Evolutionary conservation across 2,888 invertebrate species (phyloP).

Genomic region (Scaptomyza reducta): DNA sequence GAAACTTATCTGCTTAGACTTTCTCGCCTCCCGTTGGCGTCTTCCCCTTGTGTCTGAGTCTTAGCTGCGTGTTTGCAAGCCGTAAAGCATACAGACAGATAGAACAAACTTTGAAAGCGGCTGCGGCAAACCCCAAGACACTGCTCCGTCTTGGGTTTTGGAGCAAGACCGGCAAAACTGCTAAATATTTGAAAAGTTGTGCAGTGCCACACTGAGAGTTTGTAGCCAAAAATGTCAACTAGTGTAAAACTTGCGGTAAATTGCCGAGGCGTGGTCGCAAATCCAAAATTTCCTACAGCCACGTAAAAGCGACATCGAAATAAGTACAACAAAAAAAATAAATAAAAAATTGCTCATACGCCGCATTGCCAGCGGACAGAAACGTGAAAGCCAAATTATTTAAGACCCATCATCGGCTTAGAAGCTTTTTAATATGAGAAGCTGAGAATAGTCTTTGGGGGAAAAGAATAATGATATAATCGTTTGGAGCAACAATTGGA

Average conservation of each 20-base stretch:
- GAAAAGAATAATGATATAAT: slow-evolving; percentile 33
- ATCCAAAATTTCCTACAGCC: slow-evolving; percentile 32
- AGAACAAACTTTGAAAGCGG: slow-evolving; percentile 46
- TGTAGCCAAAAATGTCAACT: slow-evolving; percentile 56
- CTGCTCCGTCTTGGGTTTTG: slow-evolving; percentile 43
- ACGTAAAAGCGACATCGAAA: slow-evolving; percentile 19
- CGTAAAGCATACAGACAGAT: slow-evolving; percentile 51
- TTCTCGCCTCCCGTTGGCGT: neutral
- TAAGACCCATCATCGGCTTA: slow-evolving; percentile 52
- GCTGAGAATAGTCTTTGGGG: slow-evolving; percentile 1
- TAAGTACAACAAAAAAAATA: too few relatives aligned
- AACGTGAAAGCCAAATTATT: slow-evolving; percentile 61
- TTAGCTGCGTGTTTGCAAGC: slow-evolving; percentile 49
- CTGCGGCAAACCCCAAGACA: slow-evolving; percentile 68
- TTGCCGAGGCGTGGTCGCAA: slow-evolving; percentile 38
- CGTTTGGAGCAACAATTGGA: slow-evolving; percentile 39
- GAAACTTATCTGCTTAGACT: slow-evolving; percentile 10
- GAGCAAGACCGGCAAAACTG: slow-evolving; percentile 55
- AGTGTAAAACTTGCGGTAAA: slow-evolving; percentile 46
- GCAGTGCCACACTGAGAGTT: slow-evolving; percentile 35
- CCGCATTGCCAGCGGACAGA: slow-evolving; percentile 24
- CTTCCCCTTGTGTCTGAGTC: neutral
- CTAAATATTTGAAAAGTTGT: slow-evolving; percentile 77
- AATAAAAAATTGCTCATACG: slow-evolving; percentile 55
- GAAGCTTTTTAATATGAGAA: slow-evolving; percentile 27